phyloP scores from a whole-genome alignment of 1,140 invertebrate genomes.

The Tetranychus urticae region DNA sequence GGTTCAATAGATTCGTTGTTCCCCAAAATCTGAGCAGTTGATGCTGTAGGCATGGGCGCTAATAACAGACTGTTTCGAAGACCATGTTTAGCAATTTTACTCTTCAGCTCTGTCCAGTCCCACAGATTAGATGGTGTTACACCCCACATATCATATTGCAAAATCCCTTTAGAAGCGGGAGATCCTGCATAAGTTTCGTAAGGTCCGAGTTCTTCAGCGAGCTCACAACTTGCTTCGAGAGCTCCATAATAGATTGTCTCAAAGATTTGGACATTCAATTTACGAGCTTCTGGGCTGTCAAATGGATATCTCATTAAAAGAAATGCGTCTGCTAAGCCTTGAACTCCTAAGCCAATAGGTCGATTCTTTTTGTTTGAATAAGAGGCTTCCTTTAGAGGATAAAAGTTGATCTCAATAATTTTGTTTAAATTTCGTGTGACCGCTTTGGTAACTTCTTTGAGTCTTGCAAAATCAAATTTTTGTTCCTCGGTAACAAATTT shows the following conservation, averaged over 20 bases:
- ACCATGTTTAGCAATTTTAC: slow-evolving; percentile 66
- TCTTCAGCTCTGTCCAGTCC: slow-evolving; percentile 66
- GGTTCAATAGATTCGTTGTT: slow-evolving; percentile 98
- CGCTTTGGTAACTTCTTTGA: slow-evolving; percentile 67
- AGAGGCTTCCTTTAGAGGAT: slow-evolving; percentile 63
- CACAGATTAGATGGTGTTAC: slow-evolving; percentile 64
- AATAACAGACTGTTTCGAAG: slow-evolving; percentile 79
- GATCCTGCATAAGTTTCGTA: slow-evolving; percentile 77
- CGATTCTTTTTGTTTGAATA: slow-evolving; percentile 73
- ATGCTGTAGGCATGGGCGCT: slow-evolving; percentile 97
- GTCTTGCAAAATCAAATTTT: slow-evolving; percentile 65
- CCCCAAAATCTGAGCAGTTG: slow-evolving; percentile 94
- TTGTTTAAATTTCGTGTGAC: slow-evolving; percentile 83
- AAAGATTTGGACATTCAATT: slow-evolving; percentile 86
- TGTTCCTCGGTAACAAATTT: slow-evolving; percentile 54
- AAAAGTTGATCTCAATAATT: slow-evolving; percentile 91
- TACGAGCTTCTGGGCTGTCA: slow-evolving; percentile 44
- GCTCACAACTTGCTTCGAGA: slow-evolving; percentile 81
- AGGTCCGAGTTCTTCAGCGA: slow-evolving; percentile 57
- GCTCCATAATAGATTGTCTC: slow-evolving; percentile 97
- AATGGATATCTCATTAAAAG: slow-evolving; percentile 83
- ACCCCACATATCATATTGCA: slow-evolving; percentile 97
- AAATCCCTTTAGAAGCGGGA: slow-evolving; percentile 79
- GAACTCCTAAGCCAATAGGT: slow-evolving; percentile 85
- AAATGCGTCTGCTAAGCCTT: slow-evolving; percentile 90